Percentiles rank a stretch among this genome's conserved stretches.
Evolutionary conservation across 2,888 invertebrate genomes (phyloP).

Genomic region (Alloscopus bannaensis): DNA sequence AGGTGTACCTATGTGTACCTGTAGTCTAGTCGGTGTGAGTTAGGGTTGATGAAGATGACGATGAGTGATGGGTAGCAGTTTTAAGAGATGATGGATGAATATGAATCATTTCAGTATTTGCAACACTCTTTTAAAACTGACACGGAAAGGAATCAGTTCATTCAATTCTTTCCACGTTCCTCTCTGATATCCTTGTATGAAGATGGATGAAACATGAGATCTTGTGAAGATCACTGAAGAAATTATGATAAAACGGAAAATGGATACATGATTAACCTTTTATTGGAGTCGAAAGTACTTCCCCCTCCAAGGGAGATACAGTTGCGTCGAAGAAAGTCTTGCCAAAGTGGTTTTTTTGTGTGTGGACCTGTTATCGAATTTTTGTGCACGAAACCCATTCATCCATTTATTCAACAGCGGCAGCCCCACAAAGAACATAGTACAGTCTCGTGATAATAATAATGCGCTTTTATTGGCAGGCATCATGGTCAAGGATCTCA

Average conservation of each 20-base stretch:
- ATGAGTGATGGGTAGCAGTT: not conserved
- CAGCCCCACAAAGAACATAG: slow-evolving; percentile 1
- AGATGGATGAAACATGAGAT: slow-evolving; percentile 20
- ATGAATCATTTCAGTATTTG: not conserved
- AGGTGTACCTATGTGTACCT: too few species aligned
- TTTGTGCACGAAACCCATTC: slow-evolving; percentile 38
- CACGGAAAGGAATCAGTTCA: slow-evolving; percentile 30
- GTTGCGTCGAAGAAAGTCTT: too few species aligned
- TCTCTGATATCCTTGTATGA: not conserved
- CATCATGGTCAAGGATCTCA: slow-evolving; percentile 43
- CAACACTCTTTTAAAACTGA: slow-evolving; percentile 11
- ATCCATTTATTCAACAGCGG: slow-evolving; percentile 23
- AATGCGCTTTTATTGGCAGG: not conserved
- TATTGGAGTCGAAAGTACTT: too few species aligned
- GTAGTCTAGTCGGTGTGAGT: not conserved
- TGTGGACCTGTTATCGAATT: not conserved
- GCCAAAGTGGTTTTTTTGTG: too few species aligned
- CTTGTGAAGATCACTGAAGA: not conserved
- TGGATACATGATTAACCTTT: slow-evolving; percentile 12
- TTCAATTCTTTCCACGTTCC: not conserved
- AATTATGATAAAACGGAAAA: slow-evolving; percentile 8
- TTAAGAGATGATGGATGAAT: not conserved
- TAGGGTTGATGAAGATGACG: too few species aligned
- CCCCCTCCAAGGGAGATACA: too few species aligned
- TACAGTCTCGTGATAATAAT: not conserved